Percentiles rank a stretch among this genome's conserved stretches.
Evolutionary conservation across 1,140 invertebrate genomes (phyloP).

Genomic region (Adelges cooleyi): DNA sequence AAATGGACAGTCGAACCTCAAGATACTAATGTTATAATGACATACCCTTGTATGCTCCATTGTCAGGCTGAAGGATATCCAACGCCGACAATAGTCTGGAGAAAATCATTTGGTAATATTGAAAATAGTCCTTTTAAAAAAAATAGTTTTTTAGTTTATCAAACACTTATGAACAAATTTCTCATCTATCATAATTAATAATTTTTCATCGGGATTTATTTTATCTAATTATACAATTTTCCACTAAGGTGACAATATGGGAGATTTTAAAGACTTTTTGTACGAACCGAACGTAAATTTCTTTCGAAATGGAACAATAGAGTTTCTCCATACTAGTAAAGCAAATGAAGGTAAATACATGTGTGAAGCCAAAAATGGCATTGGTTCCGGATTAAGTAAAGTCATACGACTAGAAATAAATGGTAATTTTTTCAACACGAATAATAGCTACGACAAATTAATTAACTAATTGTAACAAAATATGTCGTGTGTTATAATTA

Average conservation of each 20-base stretch:
- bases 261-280: conserved; percentile 74
- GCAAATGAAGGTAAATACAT: conserved; percentile 80
- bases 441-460: conserved; percentile 67
- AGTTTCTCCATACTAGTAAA: conserved; percentile 67
- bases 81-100: conserved; percentile 75
- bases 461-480: too few relatives aligned
- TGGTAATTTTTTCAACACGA: conserved; percentile 44
- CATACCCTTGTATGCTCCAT: conserved; percentile 68
- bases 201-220: too few relatives aligned
- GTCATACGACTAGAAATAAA: conserved; percentile 78
- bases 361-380: conserved; percentile 83
- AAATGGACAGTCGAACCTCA: conserved; percentile 80
- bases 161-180: too few relatives aligned
- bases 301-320: conserved; percentile 66
- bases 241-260: conserved; percentile 53
- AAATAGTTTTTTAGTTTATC: too few relatives aligned
- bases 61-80: conserved; percentile 88
- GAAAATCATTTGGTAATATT: conserved; percentile 61
- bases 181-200: too few relatives aligned
- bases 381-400: conserved; percentile 76
- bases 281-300: conserved; percentile 61
- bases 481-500: too few relatives aligned
- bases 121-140: neutral
- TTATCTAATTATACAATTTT: too few relatives aligned
- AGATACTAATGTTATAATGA: conserved; percentile 73